Evolutionary conservation across 2,113 vertebrate species (phyloP).

Genomic region (Xenopus laevis): DNA sequence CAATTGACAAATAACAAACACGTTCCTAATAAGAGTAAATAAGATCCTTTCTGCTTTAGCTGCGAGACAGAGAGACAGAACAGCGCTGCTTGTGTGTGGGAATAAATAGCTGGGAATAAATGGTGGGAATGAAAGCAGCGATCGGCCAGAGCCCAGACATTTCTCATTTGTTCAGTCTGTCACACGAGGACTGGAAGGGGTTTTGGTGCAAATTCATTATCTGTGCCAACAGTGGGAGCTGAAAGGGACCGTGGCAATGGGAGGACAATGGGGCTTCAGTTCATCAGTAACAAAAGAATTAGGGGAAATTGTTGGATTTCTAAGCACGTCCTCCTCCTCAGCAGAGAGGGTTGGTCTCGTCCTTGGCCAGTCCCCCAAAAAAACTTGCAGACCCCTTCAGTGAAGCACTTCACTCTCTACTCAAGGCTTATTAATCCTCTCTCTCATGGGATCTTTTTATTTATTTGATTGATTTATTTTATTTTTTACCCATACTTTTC

Average conservation of each 20-base stretch:
- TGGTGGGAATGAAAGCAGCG: constrained; percentile 31
- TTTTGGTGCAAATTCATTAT: constrained; percentile 86
- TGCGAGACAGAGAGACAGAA: no score
- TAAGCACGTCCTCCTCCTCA: constrained; percentile 90
- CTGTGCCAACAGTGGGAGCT: constrained; percentile 71
- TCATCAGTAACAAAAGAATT: constrained; percentile 91
- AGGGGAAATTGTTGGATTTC: constrained; percentile 93
- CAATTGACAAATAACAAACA: no score
- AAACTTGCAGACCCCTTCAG: constrained; percentile 80
- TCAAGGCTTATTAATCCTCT: constrained; percentile 68
- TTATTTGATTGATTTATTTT: constrained; percentile 46
- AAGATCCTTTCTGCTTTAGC: no score
- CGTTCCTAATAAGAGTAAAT: no score
- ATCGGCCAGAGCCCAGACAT: constrained; percentile 51
- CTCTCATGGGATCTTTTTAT: constrained; percentile 59
- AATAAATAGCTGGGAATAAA: background rate
- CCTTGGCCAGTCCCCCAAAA: constrained; percentile 67
- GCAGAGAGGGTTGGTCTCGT: constrained; percentile 87
- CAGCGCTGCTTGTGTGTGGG: no score
- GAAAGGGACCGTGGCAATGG: constrained; percentile 82
- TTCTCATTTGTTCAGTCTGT: constrained; percentile 84
- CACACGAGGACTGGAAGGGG: constrained; percentile 67
- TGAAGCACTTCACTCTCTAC: constrained; percentile 80
- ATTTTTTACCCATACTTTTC: constrained; percentile 58
- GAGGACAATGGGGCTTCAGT: constrained; percentile 92